Base-by-base conservation (phyloP, 2,888 invertebrate species). In the Papilio protenor region DNA sequence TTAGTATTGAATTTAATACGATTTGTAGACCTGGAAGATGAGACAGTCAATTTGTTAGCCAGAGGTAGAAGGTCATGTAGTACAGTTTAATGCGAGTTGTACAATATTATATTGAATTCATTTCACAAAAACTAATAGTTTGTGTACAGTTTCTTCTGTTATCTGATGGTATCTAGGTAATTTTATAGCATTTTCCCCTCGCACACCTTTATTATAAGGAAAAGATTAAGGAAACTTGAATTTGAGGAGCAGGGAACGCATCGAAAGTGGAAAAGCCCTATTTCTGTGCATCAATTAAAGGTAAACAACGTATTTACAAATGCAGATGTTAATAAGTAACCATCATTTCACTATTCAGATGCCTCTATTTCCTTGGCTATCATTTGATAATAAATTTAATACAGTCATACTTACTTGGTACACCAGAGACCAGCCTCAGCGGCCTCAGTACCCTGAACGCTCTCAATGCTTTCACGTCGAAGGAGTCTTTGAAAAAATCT, bases 381-480 rank as follows among this genome's bases (percentile, higher is more conserved):
- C n/a, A n/a, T 55, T 59, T 12, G 23, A 27, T 5, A 61, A 12
- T 4, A 33, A 33, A 33, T 2, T 18, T n/a, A 64, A n/a, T 40
- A 40, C 3, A 40, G 11, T n/a, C 8, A 81, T 87, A 96, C 98
- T 97, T 95, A 99, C 99, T 99, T 93, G 99, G 99, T 84, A 99
- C 99, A 91, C 99, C 99, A 83, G 99, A 99, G 79, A 99, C 99
- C 87, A 99, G 96, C 90, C 99, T 96, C 85, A 99, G 96, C 81
- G 99, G 99, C 91, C 99, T 96, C 84, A 99, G 95, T 84, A 99
- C 99, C 92, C 99, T 97, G 96, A 99, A 99, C 83, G 99, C 99
- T 95, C 99, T 96, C 86, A 99, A 95, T 83, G 99, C 99, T 95
- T 99, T 99, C 79, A 99, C 99, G 94, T 99, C 99, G 94, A 99